A percentile compares a stretch with the other conserved stretches of the same genome.
Conservation (phyloP, 2,888 invertebrate species). For the Camponotus fellah region DNA sequence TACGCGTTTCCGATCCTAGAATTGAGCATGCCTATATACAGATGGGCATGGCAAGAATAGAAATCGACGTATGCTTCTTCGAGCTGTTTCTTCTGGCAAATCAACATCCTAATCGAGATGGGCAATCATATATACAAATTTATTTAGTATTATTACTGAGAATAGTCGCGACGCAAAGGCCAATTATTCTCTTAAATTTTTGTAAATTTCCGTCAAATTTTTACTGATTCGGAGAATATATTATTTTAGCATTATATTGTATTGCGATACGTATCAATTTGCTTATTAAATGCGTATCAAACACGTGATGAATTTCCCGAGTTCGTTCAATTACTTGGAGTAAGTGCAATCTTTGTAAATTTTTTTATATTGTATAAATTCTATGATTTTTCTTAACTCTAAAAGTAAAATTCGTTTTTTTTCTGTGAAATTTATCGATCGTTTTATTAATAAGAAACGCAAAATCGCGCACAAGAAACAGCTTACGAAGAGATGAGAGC, state of each 20-base stretch:
- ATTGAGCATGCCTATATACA: conserved; percentile 85
- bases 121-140: not conserved
- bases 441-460: conserved; percentile 6
- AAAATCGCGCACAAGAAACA: conserved; percentile 20
- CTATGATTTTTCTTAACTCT: conserved; percentile 18
- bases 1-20: conserved; percentile 77
- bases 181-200: conserved; percentile 18
- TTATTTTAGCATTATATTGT: conserved; percentile 15
- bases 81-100: conserved; percentile 39
- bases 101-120: conserved; percentile 21
- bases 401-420: conserved; percentile 7
- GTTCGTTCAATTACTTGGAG: not conserved
- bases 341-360: conserved; percentile 24
- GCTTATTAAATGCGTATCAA: not conserved
- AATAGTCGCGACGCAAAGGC: not conserved
- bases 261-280: not conserved
- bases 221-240: not conserved
- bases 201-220: conserved; percentile 3
- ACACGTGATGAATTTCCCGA: not conserved
- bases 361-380: conserved; percentile 24
- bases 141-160: conserved; percentile 13
- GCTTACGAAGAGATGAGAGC: conserved; percentile 37
- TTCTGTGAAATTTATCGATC: not conserved
- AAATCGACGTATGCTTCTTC: conserved; percentile 68
- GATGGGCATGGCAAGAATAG: conserved; percentile 81